A percentile compares a stretch with the other conserved stretches of the same genome.
Conservation (phyloP, 2,113 vertebrate species). For the Bubo blakistoni region DNA sequence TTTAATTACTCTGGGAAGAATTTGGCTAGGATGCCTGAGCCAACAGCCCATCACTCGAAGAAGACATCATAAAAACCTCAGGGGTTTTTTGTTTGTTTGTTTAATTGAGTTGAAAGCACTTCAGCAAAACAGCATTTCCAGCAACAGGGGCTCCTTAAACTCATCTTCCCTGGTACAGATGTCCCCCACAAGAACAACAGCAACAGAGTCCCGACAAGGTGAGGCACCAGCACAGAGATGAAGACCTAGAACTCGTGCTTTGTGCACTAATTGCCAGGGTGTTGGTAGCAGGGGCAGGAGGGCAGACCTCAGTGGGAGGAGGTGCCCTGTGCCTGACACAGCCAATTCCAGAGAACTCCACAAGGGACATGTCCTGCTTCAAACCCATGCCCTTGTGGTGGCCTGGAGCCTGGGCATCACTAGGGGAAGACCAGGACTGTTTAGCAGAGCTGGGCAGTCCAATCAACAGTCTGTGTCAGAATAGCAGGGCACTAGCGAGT, state of each 20-base stretch:
- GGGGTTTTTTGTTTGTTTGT: background rate
- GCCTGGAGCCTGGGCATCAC: background rate
- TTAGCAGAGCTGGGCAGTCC: background rate
- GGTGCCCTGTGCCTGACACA: background rate
- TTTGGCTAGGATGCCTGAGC: background rate
- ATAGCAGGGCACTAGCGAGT: background rate
- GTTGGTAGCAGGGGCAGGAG: background rate
- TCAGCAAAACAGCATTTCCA: background rate
- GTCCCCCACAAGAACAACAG: too few relatives aligned
- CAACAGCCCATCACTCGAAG: background rate
- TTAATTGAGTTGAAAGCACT: background rate
- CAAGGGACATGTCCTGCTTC: background rate
- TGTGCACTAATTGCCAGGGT: background rate
- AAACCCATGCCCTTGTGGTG: background rate
- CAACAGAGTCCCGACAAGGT: background rate
- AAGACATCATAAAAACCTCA: background rate
- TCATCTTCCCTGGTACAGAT: background rate
- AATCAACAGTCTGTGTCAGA: background rate
- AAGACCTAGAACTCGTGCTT: background rate
- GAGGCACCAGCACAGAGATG: background rate
- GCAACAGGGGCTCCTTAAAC: background rate
- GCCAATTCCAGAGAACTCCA: background rate
- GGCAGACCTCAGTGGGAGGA: background rate
- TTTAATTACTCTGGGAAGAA: background rate
- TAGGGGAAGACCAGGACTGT: accelerated